Percentiles rank a stretch among this genome's conserved stretches.
Conservation (phyloP, 2,797 vertebrate species). For the Anisognathus igniventris region DNA sequence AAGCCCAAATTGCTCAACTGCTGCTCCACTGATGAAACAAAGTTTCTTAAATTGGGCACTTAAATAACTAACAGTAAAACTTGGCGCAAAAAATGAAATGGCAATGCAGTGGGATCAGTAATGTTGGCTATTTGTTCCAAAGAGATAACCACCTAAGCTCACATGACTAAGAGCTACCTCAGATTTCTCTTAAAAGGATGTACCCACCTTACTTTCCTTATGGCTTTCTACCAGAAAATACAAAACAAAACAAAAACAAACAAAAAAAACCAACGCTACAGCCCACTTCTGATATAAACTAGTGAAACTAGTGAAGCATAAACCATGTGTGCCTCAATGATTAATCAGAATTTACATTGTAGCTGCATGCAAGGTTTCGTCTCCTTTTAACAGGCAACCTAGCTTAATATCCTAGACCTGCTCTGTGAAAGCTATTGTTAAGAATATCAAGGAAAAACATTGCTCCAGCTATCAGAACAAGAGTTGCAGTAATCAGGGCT, state of each 20-base stretch:
- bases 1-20: not conserved
- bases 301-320: not conserved
- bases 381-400: not conserved
- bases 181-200: not conserved
- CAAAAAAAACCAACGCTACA: not conserved
- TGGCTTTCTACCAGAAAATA: not conserved
- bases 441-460: not conserved
- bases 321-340: not conserved
- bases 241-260: not conserved
- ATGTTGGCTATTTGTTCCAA: not conserved
- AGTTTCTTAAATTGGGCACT: not conserved
- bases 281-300: not conserved
- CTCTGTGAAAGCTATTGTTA: not conserved
- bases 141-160: not conserved
- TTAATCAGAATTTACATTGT: constrained; percentile 4
- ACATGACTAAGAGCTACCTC: not conserved
- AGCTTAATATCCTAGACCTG: not conserved
- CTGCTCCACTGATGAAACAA: not conserved
- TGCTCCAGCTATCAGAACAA: not conserved
- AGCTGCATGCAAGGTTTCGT: not conserved
- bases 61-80: not conserved
- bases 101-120: not conserved
- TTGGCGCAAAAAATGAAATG: not conserved
- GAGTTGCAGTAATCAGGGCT: not conserved
- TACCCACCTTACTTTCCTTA: not conserved